Base-by-base conservation (phyloP, 2,797 vertebrate genomes). In the Pangasius macronema region DNA sequence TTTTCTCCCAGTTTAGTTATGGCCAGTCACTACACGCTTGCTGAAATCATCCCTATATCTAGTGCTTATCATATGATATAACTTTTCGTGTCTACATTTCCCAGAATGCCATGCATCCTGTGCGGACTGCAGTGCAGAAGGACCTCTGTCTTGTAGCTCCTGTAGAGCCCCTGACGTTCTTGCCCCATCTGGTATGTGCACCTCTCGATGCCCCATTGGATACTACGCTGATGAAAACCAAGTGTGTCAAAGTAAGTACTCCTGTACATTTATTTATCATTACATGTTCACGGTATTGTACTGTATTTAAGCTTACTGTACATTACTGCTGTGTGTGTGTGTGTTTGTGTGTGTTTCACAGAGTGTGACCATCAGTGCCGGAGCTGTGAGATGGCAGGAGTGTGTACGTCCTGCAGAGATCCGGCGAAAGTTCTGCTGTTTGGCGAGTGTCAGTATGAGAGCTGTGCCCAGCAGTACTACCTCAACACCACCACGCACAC, bases 401-500 rank as follows among this genome's bases (percentile, higher is more conserved):
- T 94, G 79, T 99, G 98, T 14, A 96, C 95, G 0, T 96, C 97
- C 1, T 99, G 98, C 93, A 95, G 93, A 36, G 97, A 99, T 85
- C 96, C 96, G 0, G 88, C 92, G 67, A 97, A 96, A 90, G 97
- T 99, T 61, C 95, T 99, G 90, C 94, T 98, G 85, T 98, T 98
- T 1, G 98, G 97, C 18, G 97, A 99, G 27, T 99, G 98, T 90
- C 97, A 95, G 86, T 95, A 97, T 0, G 96, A 98, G 92, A 96
- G 89, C 94, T 99, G 98, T 16, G 95, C 97, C 73, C 97, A 96
- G 18, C 98, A 98, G 92, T 97, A 99, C 87, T 99, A 98, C 90
- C 96, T 99, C n/a, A 97, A 99, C 89, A 89, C 96, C 77, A 94
- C 94, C 39, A 97, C 92, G 65, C 95, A 91, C 30, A 94, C 91